These are phyloP conservation scores for Rhagoletis pomonella DNA, from an alignment of 1,140 invertebrate species.

Conservation along the genomic window DNA sequence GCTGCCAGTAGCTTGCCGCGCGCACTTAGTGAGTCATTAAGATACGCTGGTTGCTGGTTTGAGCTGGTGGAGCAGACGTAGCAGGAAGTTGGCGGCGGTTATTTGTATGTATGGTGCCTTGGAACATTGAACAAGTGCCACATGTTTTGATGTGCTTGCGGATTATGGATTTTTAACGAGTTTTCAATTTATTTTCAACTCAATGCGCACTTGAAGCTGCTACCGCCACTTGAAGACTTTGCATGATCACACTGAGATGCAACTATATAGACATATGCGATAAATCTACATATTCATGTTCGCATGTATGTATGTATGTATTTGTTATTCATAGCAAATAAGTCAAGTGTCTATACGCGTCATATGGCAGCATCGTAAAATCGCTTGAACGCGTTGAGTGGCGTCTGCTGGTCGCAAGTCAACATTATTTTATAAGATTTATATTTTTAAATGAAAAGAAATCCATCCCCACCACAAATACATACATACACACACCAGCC, in stretches of 20 bases:
- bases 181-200: constrained; percentile 70
- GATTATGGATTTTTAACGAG: constrained; percentile 74
- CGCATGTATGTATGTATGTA: neutral
- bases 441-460: constrained; percentile 4
- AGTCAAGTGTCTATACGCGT: neutral
- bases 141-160: constrained; percentile 52
- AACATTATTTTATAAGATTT: neutral
- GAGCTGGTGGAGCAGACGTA: neutral
- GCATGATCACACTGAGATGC: constrained; percentile 9
- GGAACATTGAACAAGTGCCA: neutral
- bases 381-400: constrained; percentile 33
- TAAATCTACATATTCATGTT: neutral
- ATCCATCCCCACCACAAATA: neutral
- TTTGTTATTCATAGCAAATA: neutral
- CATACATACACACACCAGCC: neutral
- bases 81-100: neutral
- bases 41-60: constrained; percentile 21
- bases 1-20: neutral
- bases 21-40: constrained; percentile 52
- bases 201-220: constrained; percentile 32
- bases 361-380: constrained; percentile 46
- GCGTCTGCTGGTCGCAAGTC: constrained; percentile 49
- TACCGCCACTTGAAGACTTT: constrained; percentile 33
- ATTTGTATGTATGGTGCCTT: neutral
- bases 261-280: neutral